Conservation (phyloP, 2,113 vertebrate species). For the Pristiophorus japonicus region DNA sequence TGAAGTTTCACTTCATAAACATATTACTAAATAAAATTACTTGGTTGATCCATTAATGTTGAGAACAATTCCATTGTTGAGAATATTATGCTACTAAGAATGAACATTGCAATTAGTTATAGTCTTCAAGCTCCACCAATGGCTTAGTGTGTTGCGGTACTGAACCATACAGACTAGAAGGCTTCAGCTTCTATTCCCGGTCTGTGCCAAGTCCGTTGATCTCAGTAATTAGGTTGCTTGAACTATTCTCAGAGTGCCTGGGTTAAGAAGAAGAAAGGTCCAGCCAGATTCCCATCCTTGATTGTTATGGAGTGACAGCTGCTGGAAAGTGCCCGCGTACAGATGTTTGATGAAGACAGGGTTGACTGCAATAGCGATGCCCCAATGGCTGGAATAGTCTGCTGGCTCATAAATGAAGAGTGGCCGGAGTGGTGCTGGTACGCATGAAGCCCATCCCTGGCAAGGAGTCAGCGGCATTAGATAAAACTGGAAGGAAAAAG, state of each 20-base stretch:
- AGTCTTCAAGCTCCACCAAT: background rate
- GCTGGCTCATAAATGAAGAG: background rate
- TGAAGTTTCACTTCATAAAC: too few species aligned
- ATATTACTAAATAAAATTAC: too few species aligned
- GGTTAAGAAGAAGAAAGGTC: background rate
- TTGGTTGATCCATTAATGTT: too few species aligned
- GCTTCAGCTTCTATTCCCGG: background rate
- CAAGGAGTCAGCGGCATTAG: too few species aligned
- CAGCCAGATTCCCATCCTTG: background rate
- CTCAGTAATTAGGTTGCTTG: background rate
- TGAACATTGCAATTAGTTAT: background rate
- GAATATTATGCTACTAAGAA: too few species aligned
- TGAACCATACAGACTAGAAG: background rate
- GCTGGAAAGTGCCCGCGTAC: background rate
- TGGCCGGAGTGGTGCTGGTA: too few species aligned
- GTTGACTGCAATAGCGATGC: background rate
- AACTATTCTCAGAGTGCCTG: background rate
- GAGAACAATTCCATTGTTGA: too few species aligned
- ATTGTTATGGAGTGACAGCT: background rate
- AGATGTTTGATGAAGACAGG: background rate
- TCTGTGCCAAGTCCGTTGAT: background rate
- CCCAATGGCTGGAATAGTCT: background rate
- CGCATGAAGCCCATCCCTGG: too few species aligned
- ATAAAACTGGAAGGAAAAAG: too few species aligned
- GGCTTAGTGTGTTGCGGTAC: background rate